A percentile compares a stretch with the other conserved stretches of the same genome.
Conservation (phyloP, 2,797 vertebrate species). For the Dendrocincla fuliginosa region DNA sequence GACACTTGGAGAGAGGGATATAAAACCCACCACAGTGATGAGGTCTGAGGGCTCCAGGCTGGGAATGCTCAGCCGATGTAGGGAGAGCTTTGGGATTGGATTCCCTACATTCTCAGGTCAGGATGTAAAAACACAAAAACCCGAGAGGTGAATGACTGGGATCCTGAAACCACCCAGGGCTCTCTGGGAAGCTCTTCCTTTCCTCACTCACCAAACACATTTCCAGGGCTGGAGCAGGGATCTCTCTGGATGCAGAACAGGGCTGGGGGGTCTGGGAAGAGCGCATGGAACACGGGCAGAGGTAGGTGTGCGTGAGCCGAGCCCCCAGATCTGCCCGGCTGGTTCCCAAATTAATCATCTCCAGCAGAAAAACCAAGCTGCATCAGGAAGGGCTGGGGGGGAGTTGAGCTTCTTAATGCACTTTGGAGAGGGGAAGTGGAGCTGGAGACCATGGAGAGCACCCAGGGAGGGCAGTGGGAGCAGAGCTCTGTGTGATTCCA, state of each 20-base stretch:
- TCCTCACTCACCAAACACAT: not conserved
- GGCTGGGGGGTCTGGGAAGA: not conserved
- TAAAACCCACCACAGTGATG: slow-evolving; percentile 48
- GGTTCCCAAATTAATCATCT: not conserved
- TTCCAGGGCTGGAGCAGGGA: not conserved
- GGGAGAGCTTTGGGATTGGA: slow-evolving; percentile 16
- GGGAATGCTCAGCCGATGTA: not conserved
- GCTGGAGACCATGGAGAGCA: not conserved
- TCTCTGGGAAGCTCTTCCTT: not conserved
- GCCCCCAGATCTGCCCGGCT: not conserved
- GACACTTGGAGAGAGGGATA: not conserved
- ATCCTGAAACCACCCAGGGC: not conserved
- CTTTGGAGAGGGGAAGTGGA: not conserved
- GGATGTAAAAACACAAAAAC: not conserved
- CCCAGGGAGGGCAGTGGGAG: not conserved
- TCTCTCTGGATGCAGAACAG: not conserved
- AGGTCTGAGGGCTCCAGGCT: slow-evolving; percentile 37
- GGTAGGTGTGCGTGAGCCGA: not conserved
- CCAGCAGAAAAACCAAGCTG: not conserved
- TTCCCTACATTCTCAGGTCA: not conserved
- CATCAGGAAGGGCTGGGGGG: not conserved
- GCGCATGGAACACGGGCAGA: not conserved
- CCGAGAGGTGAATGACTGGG: not conserved
- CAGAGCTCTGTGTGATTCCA: not conserved
- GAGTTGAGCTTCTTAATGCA: slow-evolving; percentile 2